Conservation (phyloP, 2,797 vertebrate genomes). For the Chrysocyon brachyurus region DNA sequence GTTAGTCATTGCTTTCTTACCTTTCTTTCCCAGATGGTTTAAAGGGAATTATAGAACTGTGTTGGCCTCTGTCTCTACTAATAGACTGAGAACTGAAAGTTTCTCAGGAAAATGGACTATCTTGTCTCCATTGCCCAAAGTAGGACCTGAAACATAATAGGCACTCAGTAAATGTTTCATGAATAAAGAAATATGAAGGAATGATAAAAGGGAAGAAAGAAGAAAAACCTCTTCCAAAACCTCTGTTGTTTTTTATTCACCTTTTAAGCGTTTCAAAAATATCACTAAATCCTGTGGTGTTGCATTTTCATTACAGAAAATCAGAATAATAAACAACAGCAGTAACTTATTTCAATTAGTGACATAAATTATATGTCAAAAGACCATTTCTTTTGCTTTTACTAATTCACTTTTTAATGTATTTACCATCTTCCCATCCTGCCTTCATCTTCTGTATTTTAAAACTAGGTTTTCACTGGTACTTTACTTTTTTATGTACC, state of each 20-base stretch:
- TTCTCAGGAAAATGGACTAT: background rate
- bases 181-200: background rate
- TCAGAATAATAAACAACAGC: background rate
- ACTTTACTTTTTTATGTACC: background rate
- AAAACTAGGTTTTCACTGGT: background rate
- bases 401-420: background rate
- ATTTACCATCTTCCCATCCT: background rate
- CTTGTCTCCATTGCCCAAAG: background rate
- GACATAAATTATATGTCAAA: background rate
- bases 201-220: background rate
- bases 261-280: slow-evolving; percentile 6
- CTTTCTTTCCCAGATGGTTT: background rate
- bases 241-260: background rate
- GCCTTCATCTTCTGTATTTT: background rate
- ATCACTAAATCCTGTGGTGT: background rate
- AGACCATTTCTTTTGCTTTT: background rate
- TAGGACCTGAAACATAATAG: background rate
- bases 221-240: background rate
- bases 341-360: background rate
- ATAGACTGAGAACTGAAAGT: background rate
- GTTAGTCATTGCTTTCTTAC: background rate
- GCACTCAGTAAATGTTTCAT: background rate
- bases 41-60: background rate
- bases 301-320: slow-evolving; percentile 15
- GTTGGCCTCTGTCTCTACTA: background rate